phyloP scores from a whole-genome alignment of 2,113 vertebrate genomes.

The Trogon surrucura region DNA sequence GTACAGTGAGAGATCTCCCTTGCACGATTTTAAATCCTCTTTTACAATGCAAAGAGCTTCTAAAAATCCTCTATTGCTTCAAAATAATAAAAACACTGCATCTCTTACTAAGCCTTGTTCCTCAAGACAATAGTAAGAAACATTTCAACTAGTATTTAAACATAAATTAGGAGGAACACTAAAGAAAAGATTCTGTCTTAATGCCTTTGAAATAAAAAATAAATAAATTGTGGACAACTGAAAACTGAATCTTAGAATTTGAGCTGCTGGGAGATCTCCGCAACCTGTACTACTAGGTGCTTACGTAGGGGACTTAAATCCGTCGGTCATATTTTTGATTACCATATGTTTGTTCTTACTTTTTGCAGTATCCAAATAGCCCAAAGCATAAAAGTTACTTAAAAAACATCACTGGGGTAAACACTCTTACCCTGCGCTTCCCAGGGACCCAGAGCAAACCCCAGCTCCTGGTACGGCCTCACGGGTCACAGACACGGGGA shows the following conservation, averaged over 20 bases:
- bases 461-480: rapidly evolving
- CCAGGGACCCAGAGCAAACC: neutral
- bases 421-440: rapidly evolving
- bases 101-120: neutral
- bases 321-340: neutral
- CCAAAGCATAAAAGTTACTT: rapidly evolving
- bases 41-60: neutral
- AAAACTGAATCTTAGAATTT: neutral
- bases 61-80: neutral
- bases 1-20: neutral
- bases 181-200: neutral
- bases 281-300: neutral
- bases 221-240: neutral
- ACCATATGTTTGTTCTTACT: neutral
- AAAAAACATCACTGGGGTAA: neutral
- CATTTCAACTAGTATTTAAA: neutral
- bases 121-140: neutral
- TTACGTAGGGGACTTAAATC: neutral
- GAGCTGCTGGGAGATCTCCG: neutral
- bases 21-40: neutral
- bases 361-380: neutral
- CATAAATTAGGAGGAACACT: neutral
- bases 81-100: neutral
- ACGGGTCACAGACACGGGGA: neutral
- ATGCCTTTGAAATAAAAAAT: neutral